Evolutionary conservation across 2,113 vertebrate genomes (phyloP), one percentile per base, ranked within the genome.

Genomic region (Ailurus styani): DNA sequence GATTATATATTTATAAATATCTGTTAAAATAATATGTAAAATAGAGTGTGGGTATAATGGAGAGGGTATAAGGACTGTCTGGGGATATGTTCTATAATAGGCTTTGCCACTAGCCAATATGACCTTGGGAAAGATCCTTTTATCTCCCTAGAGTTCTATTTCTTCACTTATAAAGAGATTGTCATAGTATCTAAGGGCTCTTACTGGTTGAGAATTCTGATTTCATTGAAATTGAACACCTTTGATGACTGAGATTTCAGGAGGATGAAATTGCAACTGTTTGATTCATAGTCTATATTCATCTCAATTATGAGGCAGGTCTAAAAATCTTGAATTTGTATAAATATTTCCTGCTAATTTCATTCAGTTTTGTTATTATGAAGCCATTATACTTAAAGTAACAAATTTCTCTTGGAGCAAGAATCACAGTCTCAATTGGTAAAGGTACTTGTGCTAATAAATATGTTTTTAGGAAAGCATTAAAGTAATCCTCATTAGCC

Each of bases 391-490:
- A 64, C n/a, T 95, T 87, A 64, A 93, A 42, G 50, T 78, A 57
- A 93, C 45, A 87, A 10, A 79, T 91, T 95, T 96, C 64, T 87
- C 55, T 70, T 68, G n/a, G 90, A 95, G 66, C 27, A 47, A 34
- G 52, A 94, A 60, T 37, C 40, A 64, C 37, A 31, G 7, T 82
- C 54, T 77, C 73, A 85, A 81, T 73, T 31, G 40, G n/a, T 60
- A 29, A 54, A 85, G 25, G 62, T 86, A 55, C 87, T 87, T 90
- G 89, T 92, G 68, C 45, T 96, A 40, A 88, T 90, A 93, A 91
- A 78, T 77, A 57, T 20, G 9, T 87, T 93, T 92, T 83, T 54
- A 88, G 54, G 90, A 79, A 75, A 87, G 73, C 54, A 8, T 68
- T 27, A 72, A 90, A 73, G 60, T 73, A 60, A 20, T 96, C 83